phyloP scores from a whole-genome alignment of 2,113 vertebrate species.

The Podarcis raffonei region DNA sequence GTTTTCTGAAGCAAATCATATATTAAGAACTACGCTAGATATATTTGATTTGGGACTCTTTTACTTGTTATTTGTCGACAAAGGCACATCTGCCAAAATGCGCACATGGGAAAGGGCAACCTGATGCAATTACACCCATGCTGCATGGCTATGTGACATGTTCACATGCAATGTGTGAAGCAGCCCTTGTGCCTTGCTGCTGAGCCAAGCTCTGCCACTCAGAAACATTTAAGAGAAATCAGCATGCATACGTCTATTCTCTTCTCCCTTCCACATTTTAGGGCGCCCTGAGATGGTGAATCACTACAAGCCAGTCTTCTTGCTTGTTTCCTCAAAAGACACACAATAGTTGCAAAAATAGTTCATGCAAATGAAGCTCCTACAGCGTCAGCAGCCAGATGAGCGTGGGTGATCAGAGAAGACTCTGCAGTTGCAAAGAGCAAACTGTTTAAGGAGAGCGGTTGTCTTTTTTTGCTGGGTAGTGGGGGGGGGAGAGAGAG shows the following conservation, averaged over 20 bases:
- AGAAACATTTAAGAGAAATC: slow-evolving; percentile 37
- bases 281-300: slow-evolving; percentile 80
- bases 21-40: neutral
- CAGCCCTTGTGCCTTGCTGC: neutral
- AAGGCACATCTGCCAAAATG: neutral
- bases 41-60: neutral
- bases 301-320: slow-evolving; percentile 84
- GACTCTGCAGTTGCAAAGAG: slow-evolving; percentile 78
- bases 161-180: neutral
- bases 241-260: slow-evolving; percentile 26
- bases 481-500: no score
- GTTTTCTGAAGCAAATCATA: neutral
- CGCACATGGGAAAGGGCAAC: neutral
- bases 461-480: slow-evolving; percentile 65
- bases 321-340: slow-evolving; percentile 93
- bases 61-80: neutral
- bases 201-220: slow-evolving; percentile 1
- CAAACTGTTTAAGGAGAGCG: slow-evolving; percentile 79
- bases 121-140: no score
- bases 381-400: slow-evolving; percentile 85
- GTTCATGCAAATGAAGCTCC: slow-evolving; percentile 80
- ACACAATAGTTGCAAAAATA: slow-evolving; percentile 95
- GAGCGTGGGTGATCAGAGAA: slow-evolving; percentile 87
- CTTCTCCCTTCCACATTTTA: slow-evolving; percentile 41
- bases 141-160: neutral